Evolutionary conservation across 2,797 vertebrate genomes (phyloP), one percentile per base, ranked within the genome.

Genomic region (Poeciliopsis infans): DNA sequence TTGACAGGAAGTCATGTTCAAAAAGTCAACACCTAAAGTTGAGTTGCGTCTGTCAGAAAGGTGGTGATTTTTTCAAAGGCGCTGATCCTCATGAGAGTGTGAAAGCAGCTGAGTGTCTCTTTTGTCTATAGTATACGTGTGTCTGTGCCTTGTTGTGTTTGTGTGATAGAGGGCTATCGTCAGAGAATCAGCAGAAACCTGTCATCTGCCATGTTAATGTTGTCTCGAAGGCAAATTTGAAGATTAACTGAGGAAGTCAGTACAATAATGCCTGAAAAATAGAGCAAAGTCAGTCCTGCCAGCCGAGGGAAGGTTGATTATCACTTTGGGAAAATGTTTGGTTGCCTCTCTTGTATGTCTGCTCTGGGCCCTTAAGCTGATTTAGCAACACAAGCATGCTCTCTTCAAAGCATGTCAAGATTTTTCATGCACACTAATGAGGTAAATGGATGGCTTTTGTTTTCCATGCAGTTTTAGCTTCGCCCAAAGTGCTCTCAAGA

Each of bases 391-490:
- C 80, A 87, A 85, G 87, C 90, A 90, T 86, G 76, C 86, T 90
- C 85, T 85, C 92, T 92, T 94, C 89, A 92, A 91, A 93, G 89
- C 89, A 85, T 86, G 91, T 93, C 94, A 93, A 90, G 86, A 93
- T 90, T 92, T 92, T 92, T 76, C 89, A 91, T 73, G 79, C 90
- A 90, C 91, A 86, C 92, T 93, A 95, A 95, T 94, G 94, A 94
- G 92, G 89, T 92, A 90, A 94, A 94, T 93, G 90, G 90, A 95
- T 91, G 89, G 86, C 89, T 93, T 94, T 94, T 93, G 93, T 95
- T 94, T 93, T 90, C 89, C 87, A 81, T 91, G 89, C 91, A 91
- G 88, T 90, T 90, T 89, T 90, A 87, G 91, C 88, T 88, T 83
- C 79, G 88, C 87, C 91, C 83, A 84, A 88, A 92, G 83, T 91